These are phyloP conservation scores for Phodopus roborovskii DNA, from an alignment of 2,113 vertebrate species.

Conservation along the genomic window DNA sequence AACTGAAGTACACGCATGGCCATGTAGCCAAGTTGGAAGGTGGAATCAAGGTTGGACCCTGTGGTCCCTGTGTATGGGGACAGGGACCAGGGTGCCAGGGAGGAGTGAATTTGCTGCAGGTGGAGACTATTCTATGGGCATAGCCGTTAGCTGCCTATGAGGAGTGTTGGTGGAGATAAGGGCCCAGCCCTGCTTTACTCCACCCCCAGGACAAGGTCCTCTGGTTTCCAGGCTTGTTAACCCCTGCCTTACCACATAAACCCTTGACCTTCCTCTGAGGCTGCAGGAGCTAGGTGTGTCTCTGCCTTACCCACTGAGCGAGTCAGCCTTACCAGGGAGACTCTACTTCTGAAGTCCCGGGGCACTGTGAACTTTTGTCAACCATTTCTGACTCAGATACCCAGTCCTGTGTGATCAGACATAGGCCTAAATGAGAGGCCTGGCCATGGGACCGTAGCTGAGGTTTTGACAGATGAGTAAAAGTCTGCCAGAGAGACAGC, in stretches of 20 bases:
- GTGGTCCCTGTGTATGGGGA: background rate
- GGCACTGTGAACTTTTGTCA: rapidly evolving
- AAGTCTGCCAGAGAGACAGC: background rate
- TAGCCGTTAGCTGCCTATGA: background rate
- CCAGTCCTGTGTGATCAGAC: background rate
- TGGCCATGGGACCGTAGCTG: background rate
- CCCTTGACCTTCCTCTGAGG: no score
- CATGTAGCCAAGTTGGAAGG: rapidly evolving
- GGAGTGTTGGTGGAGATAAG: constrained; percentile 46
- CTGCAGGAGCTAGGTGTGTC: background rate
- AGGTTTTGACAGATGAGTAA: background rate
- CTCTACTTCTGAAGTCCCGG: rapidly evolving
- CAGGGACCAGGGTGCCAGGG: background rate
- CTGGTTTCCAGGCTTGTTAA: background rate
- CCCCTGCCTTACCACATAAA: background rate
- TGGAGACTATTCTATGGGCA: background rate
- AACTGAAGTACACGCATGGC: background rate
- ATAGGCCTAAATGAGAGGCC: background rate
- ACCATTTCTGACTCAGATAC: background rate
- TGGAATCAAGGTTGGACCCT: background rate
- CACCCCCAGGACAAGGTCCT: background rate
- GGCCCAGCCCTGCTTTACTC: background rate
- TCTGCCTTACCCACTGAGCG: background rate
- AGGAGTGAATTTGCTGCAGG: background rate
- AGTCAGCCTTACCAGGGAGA: background rate